Evolutionary conservation across 2,888 invertebrate species (phyloP).

Genomic region (Coronaproctus castanopsis): DNA sequence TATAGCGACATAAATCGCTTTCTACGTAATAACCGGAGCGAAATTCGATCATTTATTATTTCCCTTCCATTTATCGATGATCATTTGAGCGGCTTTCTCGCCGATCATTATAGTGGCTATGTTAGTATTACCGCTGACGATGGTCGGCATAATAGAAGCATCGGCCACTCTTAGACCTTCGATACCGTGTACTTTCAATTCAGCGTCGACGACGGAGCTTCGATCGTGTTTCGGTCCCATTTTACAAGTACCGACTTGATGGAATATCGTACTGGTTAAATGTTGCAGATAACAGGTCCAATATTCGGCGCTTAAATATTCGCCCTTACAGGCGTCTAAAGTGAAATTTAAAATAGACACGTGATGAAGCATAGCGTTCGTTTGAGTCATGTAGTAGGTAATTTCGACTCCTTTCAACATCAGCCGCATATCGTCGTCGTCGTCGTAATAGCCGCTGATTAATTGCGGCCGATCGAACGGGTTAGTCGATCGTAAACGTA

Average conservation of each 20-base stretch:
- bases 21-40: too few relatives aligned
- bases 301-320: constrained; percentile 6
- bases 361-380: not conserved
- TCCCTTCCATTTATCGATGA: too few relatives aligned
- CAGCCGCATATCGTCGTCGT: not conserved
- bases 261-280: constrained; percentile 10
- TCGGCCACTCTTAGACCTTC: constrained; percentile 10
- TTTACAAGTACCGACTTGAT: constrained; percentile 14
- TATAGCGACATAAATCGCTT: too few relatives aligned
- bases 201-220: constrained; percentile 8
- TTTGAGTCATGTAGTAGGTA: constrained; percentile 17
- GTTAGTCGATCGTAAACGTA: not conserved
- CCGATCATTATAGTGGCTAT: constrained; percentile 14
- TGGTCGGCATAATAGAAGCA: constrained; percentile 11
- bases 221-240: constrained; percentile 13
- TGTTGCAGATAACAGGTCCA: constrained; percentile 8
- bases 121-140: constrained; percentile 11
- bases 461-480: constrained; percentile 1
- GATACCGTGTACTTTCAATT: constrained; percentile 10
- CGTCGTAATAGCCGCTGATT: constrained; percentile 1
- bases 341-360: not conserved
- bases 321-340: not conserved
- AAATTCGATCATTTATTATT: too few relatives aligned
- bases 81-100: constrained; percentile 12
- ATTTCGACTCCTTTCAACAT: constrained; percentile 17